A percentile compares a stretch with the other conserved stretches of the same genome.
Evolutionary conservation across 1,140 invertebrate genomes (phyloP).

Genomic region (Drosophila rhopaloa): DNA sequence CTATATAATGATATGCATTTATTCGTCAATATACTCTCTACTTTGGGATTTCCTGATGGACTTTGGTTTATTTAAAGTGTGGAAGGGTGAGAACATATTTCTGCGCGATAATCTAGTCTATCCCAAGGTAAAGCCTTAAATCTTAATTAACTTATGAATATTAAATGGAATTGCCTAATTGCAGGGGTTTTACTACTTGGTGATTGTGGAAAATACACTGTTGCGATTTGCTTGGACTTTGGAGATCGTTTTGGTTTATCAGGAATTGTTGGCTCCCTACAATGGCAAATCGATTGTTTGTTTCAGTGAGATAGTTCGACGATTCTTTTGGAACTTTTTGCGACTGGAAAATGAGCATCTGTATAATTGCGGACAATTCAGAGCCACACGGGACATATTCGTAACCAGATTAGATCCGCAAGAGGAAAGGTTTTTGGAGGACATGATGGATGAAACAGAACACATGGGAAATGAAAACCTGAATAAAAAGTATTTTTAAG

Average conservation of each 20-base stretch:
- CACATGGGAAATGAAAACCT: not conserved
- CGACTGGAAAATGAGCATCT: constrained; percentile 69
- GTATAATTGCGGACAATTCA: constrained; percentile 61
- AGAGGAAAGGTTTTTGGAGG: constrained; percentile 26
- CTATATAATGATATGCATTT: constrained; percentile 87
- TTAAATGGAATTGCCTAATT: not conserved
- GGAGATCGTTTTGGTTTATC: constrained; percentile 92
- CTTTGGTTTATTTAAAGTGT: constrained; percentile 96
- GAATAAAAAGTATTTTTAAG: constrained; percentile 40
- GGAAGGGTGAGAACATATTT: constrained; percentile 91
- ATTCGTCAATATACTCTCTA: constrained; percentile 92
- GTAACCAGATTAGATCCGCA: constrained; percentile 16
- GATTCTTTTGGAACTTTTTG: constrained; percentile 72
- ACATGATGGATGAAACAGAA: constrained; percentile 33
- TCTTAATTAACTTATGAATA: not conserved
- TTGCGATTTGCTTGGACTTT: constrained; percentile 96
- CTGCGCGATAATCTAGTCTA: constrained; percentile 91
- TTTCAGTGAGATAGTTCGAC: constrained; percentile 48
- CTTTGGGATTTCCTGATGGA: constrained; percentile 98
- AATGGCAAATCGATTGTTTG: constrained; percentile 32
- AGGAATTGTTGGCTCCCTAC: constrained; percentile 18
- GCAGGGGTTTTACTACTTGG: constrained; percentile 96
- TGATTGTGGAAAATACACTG: constrained; percentile 97
- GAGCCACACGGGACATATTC: constrained; percentile 59
- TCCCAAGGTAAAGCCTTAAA: constrained; percentile 78